These are phyloP conservation scores for Syngnathus rostellatus DNA, from an alignment of 2,797 vertebrate genomes.

Conservation along the genomic window DNA sequence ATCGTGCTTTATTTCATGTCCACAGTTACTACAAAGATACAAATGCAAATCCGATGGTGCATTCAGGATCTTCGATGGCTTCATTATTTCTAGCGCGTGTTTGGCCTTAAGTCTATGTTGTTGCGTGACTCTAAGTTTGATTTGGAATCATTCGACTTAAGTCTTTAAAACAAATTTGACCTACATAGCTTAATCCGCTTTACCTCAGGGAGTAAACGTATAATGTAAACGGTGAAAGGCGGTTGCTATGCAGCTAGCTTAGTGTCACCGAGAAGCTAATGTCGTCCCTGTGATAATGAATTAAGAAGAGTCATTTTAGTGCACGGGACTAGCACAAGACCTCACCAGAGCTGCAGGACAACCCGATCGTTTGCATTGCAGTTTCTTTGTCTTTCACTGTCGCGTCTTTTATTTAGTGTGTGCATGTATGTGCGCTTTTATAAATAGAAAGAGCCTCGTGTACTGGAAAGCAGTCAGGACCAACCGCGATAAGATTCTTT, in stretches of 20 bases:
- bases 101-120: slow-evolving; percentile 26
- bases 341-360: too few relatives aligned
- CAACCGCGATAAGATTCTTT: not conserved
- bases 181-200: not conserved
- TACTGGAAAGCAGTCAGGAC: not conserved
- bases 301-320: not conserved
- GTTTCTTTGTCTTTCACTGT: not conserved
- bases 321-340: not conserved
- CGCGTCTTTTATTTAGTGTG: not conserved
- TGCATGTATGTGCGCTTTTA: not conserved
- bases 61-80: not conserved
- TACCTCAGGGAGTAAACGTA: not conserved
- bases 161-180: not conserved
- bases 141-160: not conserved
- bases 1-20: not conserved
- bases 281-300: slow-evolving; percentile 23
- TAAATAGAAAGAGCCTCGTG: not conserved
- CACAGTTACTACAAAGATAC: too few relatives aligned
- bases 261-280: slow-evolving; percentile 39
- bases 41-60: slow-evolving; percentile 13
- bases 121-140: not conserved
- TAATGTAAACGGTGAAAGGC: not conserved
- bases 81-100: not conserved
- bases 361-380: not conserved
- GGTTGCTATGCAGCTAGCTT: slow-evolving; percentile 41